phyloP scores from a whole-genome alignment of 1,140 invertebrate genomes.

The Drosophila kanapiae region DNA sequence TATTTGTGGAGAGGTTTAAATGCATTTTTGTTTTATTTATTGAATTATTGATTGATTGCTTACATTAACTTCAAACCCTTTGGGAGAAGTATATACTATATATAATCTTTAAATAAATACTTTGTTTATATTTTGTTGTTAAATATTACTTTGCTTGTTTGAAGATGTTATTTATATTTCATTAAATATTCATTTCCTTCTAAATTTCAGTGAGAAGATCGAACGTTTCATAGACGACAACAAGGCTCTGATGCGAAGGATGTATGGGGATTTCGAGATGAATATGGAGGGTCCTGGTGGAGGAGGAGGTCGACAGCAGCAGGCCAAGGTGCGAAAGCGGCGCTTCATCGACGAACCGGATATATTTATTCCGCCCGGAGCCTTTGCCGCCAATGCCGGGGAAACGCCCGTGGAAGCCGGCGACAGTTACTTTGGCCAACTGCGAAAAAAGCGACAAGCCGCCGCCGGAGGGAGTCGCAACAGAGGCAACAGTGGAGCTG shows the following conservation, averaged over 20 bases:
- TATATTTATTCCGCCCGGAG: slow-evolving; percentile 85
- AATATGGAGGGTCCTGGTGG: slow-evolving; percentile 86
- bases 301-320: slow-evolving; percentile 85
- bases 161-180: neutral
- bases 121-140: neutral
- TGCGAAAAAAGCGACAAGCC: slow-evolving; percentile 87
- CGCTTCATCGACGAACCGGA: slow-evolving; percentile 86
- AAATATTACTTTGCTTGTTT: neutral
- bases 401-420: slow-evolving; percentile 72
- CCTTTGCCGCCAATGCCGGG: slow-evolving; percentile 66
- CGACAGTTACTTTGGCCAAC: slow-evolving; percentile 87
- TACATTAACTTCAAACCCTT: neutral
- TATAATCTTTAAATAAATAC: neutral
- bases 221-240: slow-evolving; percentile 97
- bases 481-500: slow-evolving; percentile 25
- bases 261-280: slow-evolving; percentile 95
- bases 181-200: neutral
- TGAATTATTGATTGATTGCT: neutral
- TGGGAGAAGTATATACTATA: neutral
- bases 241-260: slow-evolving; percentile 95
- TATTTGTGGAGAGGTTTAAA: neutral
- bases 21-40: neutral
- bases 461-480: slow-evolving; percentile 60
- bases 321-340: slow-evolving; percentile 86
- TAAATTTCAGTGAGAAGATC: slow-evolving; percentile 90